Percentiles rank a stretch among this genome's conserved stretches.
Evolutionary conservation across 2,797 vertebrate species (phyloP).

Genomic region (Delichon dasypus): DNA sequence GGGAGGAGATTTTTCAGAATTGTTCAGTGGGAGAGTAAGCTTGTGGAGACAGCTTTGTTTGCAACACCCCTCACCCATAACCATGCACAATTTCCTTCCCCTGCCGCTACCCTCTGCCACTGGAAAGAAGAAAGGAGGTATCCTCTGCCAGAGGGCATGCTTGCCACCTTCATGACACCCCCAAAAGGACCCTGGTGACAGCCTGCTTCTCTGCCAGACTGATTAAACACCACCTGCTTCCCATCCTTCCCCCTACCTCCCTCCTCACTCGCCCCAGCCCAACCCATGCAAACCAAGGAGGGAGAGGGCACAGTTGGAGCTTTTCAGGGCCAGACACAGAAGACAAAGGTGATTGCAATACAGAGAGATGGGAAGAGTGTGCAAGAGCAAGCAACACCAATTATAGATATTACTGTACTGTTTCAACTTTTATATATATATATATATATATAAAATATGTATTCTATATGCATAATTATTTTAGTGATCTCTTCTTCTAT

Average conservation of each 20-base stretch:
- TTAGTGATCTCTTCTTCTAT: background rate
- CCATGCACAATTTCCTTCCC: background rate
- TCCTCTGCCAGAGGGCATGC: slow-evolving; percentile 36
- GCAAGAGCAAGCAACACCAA: background rate
- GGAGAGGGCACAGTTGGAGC: background rate
- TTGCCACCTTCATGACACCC: slow-evolving; percentile 36
- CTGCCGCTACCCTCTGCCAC: background rate
- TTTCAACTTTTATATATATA: background rate
- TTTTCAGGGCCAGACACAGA: background rate
- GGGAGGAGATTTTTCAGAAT: background rate
- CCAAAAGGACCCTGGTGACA: slow-evolving; percentile 6
- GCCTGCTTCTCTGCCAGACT: slow-evolving; percentile 32
- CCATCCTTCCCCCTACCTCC: background rate
- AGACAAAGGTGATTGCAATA: background rate
- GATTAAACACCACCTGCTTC: slow-evolving; percentile 55
- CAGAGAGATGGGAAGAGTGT: background rate
- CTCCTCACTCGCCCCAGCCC: background rate
- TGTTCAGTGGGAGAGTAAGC: background rate
- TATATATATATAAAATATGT: background rate
- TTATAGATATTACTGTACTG: background rate
- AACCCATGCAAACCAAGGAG: background rate
- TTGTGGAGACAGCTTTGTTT: background rate
- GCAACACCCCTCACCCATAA: background rate
- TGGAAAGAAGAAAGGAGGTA: background rate
- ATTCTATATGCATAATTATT: background rate